phyloP scores from a whole-genome alignment of 2,888 invertebrate genomes.

The Hemaris fuciformis region DNA sequence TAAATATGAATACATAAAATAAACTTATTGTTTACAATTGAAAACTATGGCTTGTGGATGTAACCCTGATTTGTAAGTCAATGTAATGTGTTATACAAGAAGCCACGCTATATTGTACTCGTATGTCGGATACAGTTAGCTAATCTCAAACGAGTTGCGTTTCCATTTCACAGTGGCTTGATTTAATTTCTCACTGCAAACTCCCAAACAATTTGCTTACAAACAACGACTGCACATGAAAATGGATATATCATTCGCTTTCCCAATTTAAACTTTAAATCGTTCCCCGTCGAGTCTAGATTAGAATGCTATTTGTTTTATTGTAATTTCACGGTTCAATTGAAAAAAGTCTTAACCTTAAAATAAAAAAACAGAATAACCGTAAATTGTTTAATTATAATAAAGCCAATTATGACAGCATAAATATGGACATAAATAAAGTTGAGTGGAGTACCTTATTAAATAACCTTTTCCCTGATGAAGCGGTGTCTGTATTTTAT shows the following conservation, averaged over 20 bases:
- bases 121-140: not conserved
- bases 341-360: no score
- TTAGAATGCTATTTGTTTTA: conserved; percentile 26
- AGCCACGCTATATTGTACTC: not conserved
- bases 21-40: no score
- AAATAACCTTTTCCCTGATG: no score
- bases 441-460: no score
- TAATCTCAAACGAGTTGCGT: not conserved
- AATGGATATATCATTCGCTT: not conserved
- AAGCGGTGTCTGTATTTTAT: no score
- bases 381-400: no score
- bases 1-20: no score
- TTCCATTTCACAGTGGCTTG: not conserved
- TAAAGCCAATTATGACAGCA: no score
- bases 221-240: not conserved
- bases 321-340: conserved; percentile 42
- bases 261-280: not conserved
- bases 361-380: no score
- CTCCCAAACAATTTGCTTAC: not conserved
- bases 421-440: no score
- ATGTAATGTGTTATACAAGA: not conserved
- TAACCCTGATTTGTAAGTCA: no score
- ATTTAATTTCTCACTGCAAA: not conserved
- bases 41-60: not conserved
- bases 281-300: not conserved